A percentile compares a stretch with the other conserved stretches of the same genome.
Evolutionary conservation across 2,888 invertebrate genomes (phyloP).

Genomic region (Mongoloraphidia duomilia): DNA sequence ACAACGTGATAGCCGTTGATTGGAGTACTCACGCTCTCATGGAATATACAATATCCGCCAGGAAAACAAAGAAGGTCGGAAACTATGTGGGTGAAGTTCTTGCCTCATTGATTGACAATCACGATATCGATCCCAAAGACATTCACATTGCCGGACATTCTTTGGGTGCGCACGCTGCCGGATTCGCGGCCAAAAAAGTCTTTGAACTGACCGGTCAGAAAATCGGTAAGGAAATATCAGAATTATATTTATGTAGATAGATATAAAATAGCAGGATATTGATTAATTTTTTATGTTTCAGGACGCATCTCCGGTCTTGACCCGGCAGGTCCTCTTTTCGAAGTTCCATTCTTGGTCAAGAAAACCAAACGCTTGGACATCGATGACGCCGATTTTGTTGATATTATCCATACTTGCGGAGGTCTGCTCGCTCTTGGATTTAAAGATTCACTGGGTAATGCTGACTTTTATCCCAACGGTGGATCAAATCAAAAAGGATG

Average conservation of each 20-base stretch:
- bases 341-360: slow-evolving; percentile 16
- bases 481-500: too few species aligned
- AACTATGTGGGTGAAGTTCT: slow-evolving; percentile 22
- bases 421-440: slow-evolving; percentile 20
- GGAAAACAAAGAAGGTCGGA: slow-evolving; percentile 19
- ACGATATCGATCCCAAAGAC: slow-evolving; percentile 15
- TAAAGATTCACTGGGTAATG: too few species aligned
- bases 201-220: slow-evolving; percentile 10
- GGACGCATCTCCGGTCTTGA: slow-evolving; percentile 28
- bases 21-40: slow-evolving; percentile 21
- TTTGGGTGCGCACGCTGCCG: slow-evolving; percentile 27
- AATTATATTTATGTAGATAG: too few species aligned
- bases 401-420: slow-evolving; percentile 44
- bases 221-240: slow-evolving; percentile 11
- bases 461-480: too few species aligned
- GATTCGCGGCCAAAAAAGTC: slow-evolving; percentile 19
- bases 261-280: too few species aligned
- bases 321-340: slow-evolving; percentile 29
- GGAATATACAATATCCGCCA: not conserved
- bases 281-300: too few species aligned
- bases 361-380: slow-evolving; percentile 25
- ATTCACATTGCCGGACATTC: slow-evolving; percentile 28
- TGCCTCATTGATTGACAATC: slow-evolving; percentile 19
- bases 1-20: slow-evolving; percentile 29
- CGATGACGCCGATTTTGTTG: slow-evolving; percentile 41